Conservation (phyloP, 2,113 vertebrate species). For the Accipiter cooperii region DNA sequence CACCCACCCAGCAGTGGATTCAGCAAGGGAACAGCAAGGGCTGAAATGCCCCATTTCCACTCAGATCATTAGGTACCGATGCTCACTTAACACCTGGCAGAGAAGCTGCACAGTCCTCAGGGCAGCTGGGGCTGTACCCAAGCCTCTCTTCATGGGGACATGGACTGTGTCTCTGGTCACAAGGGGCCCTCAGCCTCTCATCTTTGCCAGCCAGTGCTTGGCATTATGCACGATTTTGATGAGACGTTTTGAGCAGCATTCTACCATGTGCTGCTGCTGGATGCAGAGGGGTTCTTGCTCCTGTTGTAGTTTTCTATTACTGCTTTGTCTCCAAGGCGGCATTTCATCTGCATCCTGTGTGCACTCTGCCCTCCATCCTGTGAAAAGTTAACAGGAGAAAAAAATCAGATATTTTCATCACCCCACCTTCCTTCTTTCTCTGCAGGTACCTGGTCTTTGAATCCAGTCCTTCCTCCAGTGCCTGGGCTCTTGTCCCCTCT, state of each 20-base stretch:
- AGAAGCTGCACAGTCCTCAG: neutral
- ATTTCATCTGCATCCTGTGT: neutral
- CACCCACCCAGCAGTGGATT: neutral
- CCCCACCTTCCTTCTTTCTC: neutral
- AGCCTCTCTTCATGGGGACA: neutral
- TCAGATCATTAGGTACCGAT: neutral
- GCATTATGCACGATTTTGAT: neutral
- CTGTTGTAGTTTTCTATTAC: neutral
- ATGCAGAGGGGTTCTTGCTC: neutral
- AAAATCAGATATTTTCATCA: neutral
- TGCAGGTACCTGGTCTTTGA: neutral
- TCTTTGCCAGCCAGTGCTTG: neutral
- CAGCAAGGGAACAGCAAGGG: neutral
- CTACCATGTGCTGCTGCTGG: neutral
- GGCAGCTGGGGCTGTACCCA: neutral
- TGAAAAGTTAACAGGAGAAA: neutral
- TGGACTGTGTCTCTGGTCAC: neutral
- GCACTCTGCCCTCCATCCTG: neutral
- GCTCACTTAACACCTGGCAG: neutral
- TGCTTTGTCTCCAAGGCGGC: neutral
- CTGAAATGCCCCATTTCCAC: neutral
- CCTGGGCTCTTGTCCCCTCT: neutral
- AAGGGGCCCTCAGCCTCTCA: neutral
- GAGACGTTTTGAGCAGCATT: rapidly evolving
- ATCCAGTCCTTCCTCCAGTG: neutral